Evolutionary conservation across 2,797 vertebrate genomes (phyloP).

Genomic region (Catharus ustulatus): DNA sequence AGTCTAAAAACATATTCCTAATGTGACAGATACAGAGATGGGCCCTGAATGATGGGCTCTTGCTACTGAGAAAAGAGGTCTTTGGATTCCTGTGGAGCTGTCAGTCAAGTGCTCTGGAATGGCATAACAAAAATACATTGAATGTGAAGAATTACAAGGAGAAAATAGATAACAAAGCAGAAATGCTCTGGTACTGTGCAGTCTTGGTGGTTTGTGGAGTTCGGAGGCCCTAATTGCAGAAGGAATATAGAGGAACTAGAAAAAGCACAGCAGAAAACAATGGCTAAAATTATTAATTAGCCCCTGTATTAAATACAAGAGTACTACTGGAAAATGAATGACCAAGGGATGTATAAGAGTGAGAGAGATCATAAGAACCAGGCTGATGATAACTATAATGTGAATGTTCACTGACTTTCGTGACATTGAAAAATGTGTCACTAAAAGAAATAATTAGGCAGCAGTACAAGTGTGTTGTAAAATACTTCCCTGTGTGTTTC

Average conservation of each 20-base stretch:
- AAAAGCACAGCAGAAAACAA: background rate
- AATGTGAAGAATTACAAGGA: background rate
- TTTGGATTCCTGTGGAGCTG: background rate
- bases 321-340: background rate
- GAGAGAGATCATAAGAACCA: background rate
- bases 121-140: background rate
- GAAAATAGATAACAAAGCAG: background rate
- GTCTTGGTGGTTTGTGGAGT: background rate
- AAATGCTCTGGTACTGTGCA: background rate
- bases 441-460: background rate
- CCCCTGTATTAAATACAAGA: background rate
- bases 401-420: fast-evolving
- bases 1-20: background rate
- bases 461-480: background rate
- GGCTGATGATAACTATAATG: background rate
- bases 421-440: background rate
- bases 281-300: background rate
- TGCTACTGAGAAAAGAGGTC: background rate
- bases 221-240: background rate
- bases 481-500: background rate
- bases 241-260: background rate
- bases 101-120: background rate
- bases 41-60: background rate
- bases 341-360: fast-evolving
- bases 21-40: background rate